phyloP scores from a whole-genome alignment of 64 coral and sea anemone genomes.

The Hydrozoanthus tunicans region DNA sequence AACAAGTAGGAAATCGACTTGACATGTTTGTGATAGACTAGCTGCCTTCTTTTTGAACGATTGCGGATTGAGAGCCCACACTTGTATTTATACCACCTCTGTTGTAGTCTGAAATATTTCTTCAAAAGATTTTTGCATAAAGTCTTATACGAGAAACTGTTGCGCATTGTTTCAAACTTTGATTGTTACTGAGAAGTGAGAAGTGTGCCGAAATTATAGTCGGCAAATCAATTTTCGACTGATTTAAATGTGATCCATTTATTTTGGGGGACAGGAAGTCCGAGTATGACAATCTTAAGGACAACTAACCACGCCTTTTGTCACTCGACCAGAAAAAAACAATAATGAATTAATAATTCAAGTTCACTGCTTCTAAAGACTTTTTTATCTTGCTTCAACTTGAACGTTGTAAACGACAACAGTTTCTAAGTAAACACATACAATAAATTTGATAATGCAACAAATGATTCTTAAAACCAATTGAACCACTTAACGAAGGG shows the following conservation, averaged over 20 bases:
- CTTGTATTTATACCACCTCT: constrained; percentile 12
- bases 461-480: no score
- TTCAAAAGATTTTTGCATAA: constrained; percentile 9
- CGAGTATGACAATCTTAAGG: neutral
- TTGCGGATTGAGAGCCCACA: neutral
- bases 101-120: neutral
- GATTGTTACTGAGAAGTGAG: neutral
- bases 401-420: no score
- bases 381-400: no score
- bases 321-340: neutral
- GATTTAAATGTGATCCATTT: neutral
- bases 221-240: neutral
- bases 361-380: neutral
- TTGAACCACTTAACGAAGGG: no score
- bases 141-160: neutral
- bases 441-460: no score
- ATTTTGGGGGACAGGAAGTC: neutral
- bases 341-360: neutral
- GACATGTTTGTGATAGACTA: neutral
- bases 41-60: neutral
- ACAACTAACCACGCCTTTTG: neutral
- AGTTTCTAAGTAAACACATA: no score
- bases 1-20: constrained; percentile 30
- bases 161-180: constrained; percentile 20
- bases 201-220: constrained; percentile 24